phyloP scores from a whole-genome alignment of 2,113 vertebrate genomes.

The Lophius piscatorius region DNA sequence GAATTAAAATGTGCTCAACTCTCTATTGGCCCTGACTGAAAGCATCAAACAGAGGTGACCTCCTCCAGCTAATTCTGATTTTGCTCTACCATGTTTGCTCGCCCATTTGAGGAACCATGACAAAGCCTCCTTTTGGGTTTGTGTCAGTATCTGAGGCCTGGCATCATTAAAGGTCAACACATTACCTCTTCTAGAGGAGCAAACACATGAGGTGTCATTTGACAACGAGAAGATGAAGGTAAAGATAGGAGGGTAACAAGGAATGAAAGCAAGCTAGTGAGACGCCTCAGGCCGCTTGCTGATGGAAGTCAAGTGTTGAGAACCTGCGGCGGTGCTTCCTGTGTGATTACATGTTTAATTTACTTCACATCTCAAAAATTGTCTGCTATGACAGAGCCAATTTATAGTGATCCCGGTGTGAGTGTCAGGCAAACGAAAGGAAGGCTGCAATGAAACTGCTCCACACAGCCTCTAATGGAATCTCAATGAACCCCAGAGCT shows the following conservation, averaged over 20 bases:
- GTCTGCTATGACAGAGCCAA: constrained; percentile 80
- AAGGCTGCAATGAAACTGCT: constrained; percentile 55
- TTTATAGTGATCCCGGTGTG: constrained; percentile 74
- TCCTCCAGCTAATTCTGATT: no score
- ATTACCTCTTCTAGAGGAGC: constrained; percentile 18
- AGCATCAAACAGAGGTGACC: no score
- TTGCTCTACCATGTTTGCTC: no score
- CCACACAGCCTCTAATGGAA: constrained; percentile 75
- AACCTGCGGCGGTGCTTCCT: constrained; percentile 51
- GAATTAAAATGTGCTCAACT: no score
- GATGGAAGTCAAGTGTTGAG: constrained; percentile 47
- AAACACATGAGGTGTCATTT: constrained; percentile 47
- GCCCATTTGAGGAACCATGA: no score
- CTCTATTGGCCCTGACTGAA: no score
- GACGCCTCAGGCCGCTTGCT: constrained; percentile 33
- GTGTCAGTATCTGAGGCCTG: constrained; percentile 2
- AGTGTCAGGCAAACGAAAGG: constrained; percentile 73
- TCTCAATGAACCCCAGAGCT: constrained; percentile 75
- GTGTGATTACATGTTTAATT: constrained; percentile 82
- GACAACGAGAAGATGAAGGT: constrained; percentile 39
- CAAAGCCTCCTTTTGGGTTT: no score
- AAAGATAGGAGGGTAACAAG: constrained; percentile 38
- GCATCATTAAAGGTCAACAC: constrained; percentile 28
- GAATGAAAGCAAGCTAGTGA: constrained; percentile 45
- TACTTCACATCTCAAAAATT: constrained; percentile 77